These are phyloP conservation scores for Achatina immaculata DNA, from an alignment of 1,140 invertebrate genomes.

Conservation along the genomic window DNA sequence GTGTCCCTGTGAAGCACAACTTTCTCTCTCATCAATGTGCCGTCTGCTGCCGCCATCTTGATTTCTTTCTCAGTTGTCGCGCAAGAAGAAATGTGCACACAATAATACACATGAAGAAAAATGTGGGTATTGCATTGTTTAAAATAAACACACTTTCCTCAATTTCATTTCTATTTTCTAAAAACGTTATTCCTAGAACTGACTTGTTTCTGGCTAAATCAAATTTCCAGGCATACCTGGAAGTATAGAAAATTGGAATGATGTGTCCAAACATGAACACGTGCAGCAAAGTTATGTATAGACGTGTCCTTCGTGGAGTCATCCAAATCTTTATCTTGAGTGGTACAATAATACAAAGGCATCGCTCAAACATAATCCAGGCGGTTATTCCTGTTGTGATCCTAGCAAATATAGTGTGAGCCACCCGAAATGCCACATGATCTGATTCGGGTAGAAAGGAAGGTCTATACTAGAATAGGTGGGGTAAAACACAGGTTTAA, in stretches of 20 bases:
- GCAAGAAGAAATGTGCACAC: not conserved
- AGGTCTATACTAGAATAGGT: not conserved
- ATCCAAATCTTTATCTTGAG: not conserved
- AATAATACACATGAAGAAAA: not conserved
- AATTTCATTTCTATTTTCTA: not conserved
- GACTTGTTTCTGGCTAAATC: not conserved
- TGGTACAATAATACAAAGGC: not conserved
- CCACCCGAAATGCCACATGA: not conserved
- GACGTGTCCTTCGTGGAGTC: not conserved
- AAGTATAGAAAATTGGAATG: not conserved
- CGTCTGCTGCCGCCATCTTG: not conserved
- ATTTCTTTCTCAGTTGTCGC: not conserved
- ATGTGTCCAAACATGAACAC: not conserved
- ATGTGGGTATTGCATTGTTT: not conserved
- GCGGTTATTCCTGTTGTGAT: not conserved
- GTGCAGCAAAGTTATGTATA: not conserved
- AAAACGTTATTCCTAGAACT: not conserved
- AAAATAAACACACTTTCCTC: not conserved
- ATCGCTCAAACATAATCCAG: not conserved
- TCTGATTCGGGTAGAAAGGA: not conserved
- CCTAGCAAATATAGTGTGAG: not conserved
- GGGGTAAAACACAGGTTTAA: not conserved
- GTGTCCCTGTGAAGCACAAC: not conserved
- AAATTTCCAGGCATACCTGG: not conserved
- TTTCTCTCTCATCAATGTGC: not conserved